Evolutionary conservation across 2,888 invertebrate genomes (phyloP).

Genomic region (Tyria jacobaeae): DNA sequence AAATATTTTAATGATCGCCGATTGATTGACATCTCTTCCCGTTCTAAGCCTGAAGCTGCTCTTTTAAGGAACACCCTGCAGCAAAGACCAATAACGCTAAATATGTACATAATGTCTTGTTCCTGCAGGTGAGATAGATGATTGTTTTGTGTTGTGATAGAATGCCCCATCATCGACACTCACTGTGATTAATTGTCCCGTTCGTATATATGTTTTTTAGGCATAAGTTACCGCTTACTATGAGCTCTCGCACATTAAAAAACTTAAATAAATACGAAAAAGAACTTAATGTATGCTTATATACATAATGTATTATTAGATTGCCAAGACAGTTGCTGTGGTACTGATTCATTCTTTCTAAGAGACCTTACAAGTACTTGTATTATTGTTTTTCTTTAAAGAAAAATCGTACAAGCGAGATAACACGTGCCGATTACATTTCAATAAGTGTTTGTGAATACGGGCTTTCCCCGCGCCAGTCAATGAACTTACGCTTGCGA

Average conservation of each 20-base stretch:
- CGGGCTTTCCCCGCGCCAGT: slow-evolving; percentile 75
- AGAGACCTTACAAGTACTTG: not conserved
- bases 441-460: slow-evolving; percentile 57
- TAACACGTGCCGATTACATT: slow-evolving; percentile 61
- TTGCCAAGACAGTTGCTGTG: not conserved
- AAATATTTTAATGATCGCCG: no score
- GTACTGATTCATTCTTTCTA: not conserved
- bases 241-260: not conserved
- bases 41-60: no score
- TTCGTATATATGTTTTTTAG: no score
- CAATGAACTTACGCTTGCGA: slow-evolving; percentile 66
- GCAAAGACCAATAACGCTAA: not conserved
- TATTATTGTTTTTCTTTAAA: not conserved
- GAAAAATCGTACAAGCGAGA: not conserved
- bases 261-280: no score
- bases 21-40: no score
- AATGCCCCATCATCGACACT: no score
- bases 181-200: no score
- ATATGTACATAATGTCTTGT: not conserved
- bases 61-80: no score
- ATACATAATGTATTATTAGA: no score
- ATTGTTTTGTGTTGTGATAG: no score
- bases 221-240: not conserved
- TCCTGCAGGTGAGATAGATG: no score
- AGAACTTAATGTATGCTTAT: no score